Evolutionary conservation across 2,888 invertebrate genomes (phyloP), one percentile per base, ranked within the genome.

Genomic region (Drosophila koepferae): DNA sequence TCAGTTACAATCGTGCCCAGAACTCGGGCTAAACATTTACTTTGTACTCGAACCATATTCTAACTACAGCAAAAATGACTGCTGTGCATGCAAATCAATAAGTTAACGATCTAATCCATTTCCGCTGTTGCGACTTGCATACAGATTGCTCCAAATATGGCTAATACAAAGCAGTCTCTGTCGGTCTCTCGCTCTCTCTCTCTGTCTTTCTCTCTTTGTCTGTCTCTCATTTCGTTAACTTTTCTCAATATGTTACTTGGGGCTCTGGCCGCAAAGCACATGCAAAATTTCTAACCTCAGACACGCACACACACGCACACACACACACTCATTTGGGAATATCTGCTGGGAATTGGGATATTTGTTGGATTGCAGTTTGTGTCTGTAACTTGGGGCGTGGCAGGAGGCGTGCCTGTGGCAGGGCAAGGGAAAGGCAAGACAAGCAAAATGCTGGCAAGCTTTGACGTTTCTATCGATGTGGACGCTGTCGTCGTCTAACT

Each of bases 21-120:
- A 55, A 38, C 28, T 41, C 28, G n/a, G n/a, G 49, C 48, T 38
- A 23, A 23, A 64, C 64, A 40, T 59, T 59, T 51, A 65, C 55
- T 54, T 59, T 63, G 59, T 38, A n/a, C 18, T 23, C 12, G 18
- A 74, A 49, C 46, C 49, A 48, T 68, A 73, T 68, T 67, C 28
- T 20, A 55, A 40, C 38, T 23, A 44, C 49, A 60, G 51, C 72
- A 54, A 72, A 65, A 72, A 66, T 62, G 58, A 63, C 53, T 77
- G 60, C 40, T 43, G 44, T 48, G 71, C 76, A 80, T 75, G 72
- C 72, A 72, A 78, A 78, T 78, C 78, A 78, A 78, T 78, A 78
- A 80, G 76, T 72, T 76, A 75, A 80, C 80, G 76, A 76, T 78
- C 80, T 68, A 78, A 78, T 72, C 72, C 72, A 76, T 78, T 80